Evolutionary conservation across 1,140 invertebrate genomes (phyloP).

Genomic region (Parasteatoda tepidariorum): DNA sequence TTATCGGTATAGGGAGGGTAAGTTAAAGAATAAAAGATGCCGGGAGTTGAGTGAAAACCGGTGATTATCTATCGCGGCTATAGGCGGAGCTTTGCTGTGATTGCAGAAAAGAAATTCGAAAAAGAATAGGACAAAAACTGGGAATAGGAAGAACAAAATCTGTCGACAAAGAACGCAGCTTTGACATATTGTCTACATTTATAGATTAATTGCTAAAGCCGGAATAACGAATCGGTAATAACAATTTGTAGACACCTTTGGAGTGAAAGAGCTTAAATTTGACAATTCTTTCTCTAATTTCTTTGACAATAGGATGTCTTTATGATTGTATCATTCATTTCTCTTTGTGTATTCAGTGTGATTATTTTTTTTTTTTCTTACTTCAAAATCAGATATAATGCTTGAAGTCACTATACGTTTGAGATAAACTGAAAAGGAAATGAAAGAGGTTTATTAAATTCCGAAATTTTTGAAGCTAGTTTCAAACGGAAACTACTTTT

Average conservation of each 20-base stretch:
- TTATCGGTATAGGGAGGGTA: conserved; percentile 47
- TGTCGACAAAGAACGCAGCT: conserved; percentile 38
- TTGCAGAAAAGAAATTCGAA: conserved; percentile 55
- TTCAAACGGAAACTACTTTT: no score
- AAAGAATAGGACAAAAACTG: conserved; percentile 47
- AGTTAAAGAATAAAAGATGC: conserved; percentile 51
- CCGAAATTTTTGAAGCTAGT: no score
- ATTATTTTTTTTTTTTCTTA: no score
- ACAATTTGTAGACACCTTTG: conserved; percentile 16
- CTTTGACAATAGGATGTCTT: no score
- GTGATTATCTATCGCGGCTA: conserved; percentile 59
- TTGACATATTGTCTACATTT: background rate
- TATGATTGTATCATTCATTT: no score
- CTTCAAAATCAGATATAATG: no score
- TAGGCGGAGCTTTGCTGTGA: conserved; percentile 50
- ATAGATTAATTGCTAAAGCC: conserved; percentile 6
- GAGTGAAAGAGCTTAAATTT: no score
- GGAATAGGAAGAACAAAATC: conserved; percentile 18
- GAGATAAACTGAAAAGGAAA: no score
- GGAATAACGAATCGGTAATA: conserved; percentile 18
- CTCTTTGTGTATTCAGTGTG: no score
- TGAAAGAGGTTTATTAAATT: no score
- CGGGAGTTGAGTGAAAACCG: conserved; percentile 51
- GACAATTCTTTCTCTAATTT: no score
- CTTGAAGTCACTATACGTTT: no score